These are phyloP conservation scores for Neuroterus valhalla DNA, from an alignment of 1,140 invertebrate species.

Conservation along the genomic window DNA sequence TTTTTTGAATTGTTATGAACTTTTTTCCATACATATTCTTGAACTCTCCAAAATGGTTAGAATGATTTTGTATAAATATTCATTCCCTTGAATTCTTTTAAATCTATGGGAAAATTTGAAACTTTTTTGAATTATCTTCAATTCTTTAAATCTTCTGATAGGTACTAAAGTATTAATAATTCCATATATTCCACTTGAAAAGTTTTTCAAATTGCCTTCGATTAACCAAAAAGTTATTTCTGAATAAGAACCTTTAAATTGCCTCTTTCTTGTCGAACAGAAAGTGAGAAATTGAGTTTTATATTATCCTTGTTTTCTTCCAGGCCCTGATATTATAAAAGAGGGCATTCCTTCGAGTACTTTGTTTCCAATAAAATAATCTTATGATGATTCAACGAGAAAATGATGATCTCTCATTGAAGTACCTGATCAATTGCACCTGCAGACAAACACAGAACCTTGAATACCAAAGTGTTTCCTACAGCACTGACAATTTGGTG, in stretches of 20 bases:
- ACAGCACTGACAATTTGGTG: constrained; percentile 22
- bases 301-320: background rate
- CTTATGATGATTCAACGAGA: constrained; percentile 12
- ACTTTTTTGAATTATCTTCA: too few species aligned
- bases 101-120: too few species aligned
- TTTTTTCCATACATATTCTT: too few species aligned
- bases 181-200: too few species aligned
- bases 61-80: too few species aligned
- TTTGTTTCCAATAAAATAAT: background rate
- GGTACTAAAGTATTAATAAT: too few species aligned
- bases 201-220: too few species aligned
- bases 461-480: constrained; percentile 8
- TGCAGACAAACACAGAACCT: background rate
- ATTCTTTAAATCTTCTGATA: too few species aligned
- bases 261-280: background rate
- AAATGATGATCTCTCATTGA: constrained; percentile 1
- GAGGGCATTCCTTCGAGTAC: background rate
- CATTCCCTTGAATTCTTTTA: too few species aligned
- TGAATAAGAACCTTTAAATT: background rate
- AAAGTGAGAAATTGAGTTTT: background rate
- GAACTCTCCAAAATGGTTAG: too few species aligned
- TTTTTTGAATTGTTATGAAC: too few species aligned
- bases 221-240: background rate
- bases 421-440: background rate
- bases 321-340: background rate